A percentile compares a stretch with the other conserved stretches of the same genome.
phyloP scores from a whole-genome alignment of 2,888 invertebrate species.

The Antheraea assamensis region DNA sequence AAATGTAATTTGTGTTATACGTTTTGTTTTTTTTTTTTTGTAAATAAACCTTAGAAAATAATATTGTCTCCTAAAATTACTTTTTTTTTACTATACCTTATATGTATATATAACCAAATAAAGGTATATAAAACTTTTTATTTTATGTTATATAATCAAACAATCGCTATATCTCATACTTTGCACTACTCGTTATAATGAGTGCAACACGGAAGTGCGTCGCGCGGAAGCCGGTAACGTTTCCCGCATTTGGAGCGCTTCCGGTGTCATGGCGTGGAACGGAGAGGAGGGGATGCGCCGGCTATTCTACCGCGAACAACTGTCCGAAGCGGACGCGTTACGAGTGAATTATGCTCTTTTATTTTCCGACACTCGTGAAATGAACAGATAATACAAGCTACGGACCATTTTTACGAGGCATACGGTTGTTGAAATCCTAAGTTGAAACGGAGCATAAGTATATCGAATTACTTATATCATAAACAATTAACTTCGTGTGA shows the following conservation, averaged over 20 bases:
- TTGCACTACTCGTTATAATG: neutral
- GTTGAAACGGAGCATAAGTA: neutral
- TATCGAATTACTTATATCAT: neutral
- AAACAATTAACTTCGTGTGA: neutral
- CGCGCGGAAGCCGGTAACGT: slow-evolving; percentile 24
- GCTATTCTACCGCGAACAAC: slow-evolving; percentile 24
- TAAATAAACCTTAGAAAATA: too few relatives aligned
- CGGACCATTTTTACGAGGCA: neutral
- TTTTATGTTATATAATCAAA: neutral
- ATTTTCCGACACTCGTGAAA: slow-evolving; percentile 17
- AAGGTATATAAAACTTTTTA: too few relatives aligned
- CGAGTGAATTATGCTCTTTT: slow-evolving; percentile 22
- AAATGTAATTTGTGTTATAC: too few relatives aligned
- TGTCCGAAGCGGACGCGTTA: slow-evolving; percentile 27
- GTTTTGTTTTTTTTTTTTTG: too few relatives aligned
- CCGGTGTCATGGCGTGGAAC: slow-evolving; percentile 22
- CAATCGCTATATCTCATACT: neutral
- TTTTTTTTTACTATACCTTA: too few relatives aligned
- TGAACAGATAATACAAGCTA: slow-evolving; percentile 8
- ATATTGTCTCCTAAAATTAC: too few relatives aligned
- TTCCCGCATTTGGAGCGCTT: slow-evolving; percentile 23
- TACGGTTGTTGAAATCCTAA: neutral
- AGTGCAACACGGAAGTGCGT: slow-evolving; percentile 24
- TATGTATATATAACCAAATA: too few relatives aligned
- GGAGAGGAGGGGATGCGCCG: slow-evolving; percentile 6